Percentiles rank a stretch among this genome's conserved stretches.
Conservation (phyloP, 2,797 vertebrate genomes). For the Acanthiza pusilla region DNA sequence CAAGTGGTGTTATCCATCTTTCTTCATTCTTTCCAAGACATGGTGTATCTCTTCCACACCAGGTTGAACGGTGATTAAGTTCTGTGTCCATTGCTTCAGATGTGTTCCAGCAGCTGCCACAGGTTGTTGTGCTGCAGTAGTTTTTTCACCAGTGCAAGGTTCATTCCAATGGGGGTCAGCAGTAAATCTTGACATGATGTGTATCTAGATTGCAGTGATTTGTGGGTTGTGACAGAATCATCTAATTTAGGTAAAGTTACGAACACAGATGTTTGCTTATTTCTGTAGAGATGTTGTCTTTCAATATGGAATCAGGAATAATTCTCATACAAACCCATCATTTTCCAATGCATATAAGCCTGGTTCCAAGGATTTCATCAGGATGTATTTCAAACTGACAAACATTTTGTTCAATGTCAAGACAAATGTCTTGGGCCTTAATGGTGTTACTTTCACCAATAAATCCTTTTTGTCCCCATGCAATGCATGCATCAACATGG, state of each 20-base stretch:
- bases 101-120: fast-evolving
- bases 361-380: neutral
- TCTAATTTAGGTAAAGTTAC: neutral
- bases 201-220: neutral
- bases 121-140: neutral
- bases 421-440: neutral
- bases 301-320: neutral
- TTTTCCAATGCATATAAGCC: neutral
- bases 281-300: neutral
- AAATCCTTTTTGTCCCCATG: neutral
- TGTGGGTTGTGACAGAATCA: fast-evolving
- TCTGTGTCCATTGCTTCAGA: neutral
- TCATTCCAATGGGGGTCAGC: neutral
- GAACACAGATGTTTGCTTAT: neutral
- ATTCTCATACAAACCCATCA: neutral
- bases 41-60: neutral
- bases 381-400: neutral
- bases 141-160: neutral
- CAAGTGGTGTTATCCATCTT: neutral
- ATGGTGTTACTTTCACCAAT: neutral
- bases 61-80: fast-evolving
- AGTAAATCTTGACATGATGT: neutral
- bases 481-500: neutral
- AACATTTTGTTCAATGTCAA: neutral
- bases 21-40: neutral